Base-by-base conservation (phyloP, 2,888 invertebrate genomes). In the Blomia tropicalis region DNA sequence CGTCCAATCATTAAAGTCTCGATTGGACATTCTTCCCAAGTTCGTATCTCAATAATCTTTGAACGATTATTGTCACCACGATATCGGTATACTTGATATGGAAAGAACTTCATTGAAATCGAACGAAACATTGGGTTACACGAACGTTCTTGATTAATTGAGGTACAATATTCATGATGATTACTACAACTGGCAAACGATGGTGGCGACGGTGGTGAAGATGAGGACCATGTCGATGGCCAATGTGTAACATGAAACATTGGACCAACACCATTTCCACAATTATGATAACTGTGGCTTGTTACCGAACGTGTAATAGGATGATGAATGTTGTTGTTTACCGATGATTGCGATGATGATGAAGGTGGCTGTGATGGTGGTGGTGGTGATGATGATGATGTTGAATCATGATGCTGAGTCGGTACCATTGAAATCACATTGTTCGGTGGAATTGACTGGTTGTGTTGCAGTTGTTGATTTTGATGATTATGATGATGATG, bases 11-110 rank as follows among this genome's bases (percentile, higher is more conserved):
- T 81, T 19, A 90, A 73, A 1, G 82, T 82, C 60, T 59, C 53
- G 14, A 64, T 51, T 80, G 76, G 61, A 89, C 75, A 70, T 82
- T 83, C 65, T 80, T 78, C 41, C 84, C 82, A 71, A 83, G 79
- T 62, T 30, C 22, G 32, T 19, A 63, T 43, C 31, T 62, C 60
- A 17, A 60, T 14, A 22, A 30, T 63, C 29, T 32, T 44, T 17
- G 32, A 14, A 5, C 30, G 4, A 14, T 61, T 43, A n/a, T 58
- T 41, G 17, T 17, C 36, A 3, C 23, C n/a, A 29, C 29, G 17
- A 25, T 29, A 19, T 11, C 56, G 31, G 14, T 22, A 30, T 25
- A 56, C 56, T 3, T 56, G 31, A 31, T 56, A 56, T n/a, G 56
- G 56, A 56, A 27, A 22, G n/a, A 56, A 27, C 23, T 56, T 27